Base-by-base conservation (phyloP, 2,888 invertebrate genomes). In the Habrosyne pyritoides region DNA sequence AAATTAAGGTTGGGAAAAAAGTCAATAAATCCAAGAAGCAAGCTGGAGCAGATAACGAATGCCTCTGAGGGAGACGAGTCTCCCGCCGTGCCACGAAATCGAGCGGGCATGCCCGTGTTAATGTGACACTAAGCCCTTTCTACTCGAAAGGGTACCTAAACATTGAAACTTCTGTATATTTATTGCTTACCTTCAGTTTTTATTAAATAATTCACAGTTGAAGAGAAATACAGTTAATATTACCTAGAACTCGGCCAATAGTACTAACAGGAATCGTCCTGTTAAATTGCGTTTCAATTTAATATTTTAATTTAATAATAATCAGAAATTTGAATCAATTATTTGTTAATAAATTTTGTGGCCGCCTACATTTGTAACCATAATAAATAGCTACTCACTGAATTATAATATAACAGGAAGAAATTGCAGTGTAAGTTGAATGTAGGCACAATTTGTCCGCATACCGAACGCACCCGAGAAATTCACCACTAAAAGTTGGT, bases 1-100 rank as follows among this genome's bases (percentile, higher is more conserved):
- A 89, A 90, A 90, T 91, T 89, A 90, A 89, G 84, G 81, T 85
- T 82, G 74, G 83, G 80, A 86, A 88, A 89, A 89, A 91, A 88
- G 88, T 89, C 88, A 87, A 91, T 89, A 90, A 90, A 89, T 89
- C 87, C 82, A 86, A 85, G 83, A 81, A 82, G 75, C 83, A 80
- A 79, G 79, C 79, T 79, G 76, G 77, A 78, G 74, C 83, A 84
- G 88, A 88, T 88, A 89, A 89, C 81, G 75, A 81, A 89, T 85
- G 87, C 85, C 83, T 77, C 75, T 53, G 66, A 67, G 73, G 66
- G 73, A 69, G 68, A 64, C 67, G 8, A 42, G 42, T 18, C 42
- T 42, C 42, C 42, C 30, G 65, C 63, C 71, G 69, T 63, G 63
- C 62, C 64, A 66, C 64, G 61, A 59, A 68, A 42, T 42, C 42